Conservation (phyloP, 2,113 vertebrate species). For the Haemorhous mexicanus region DNA sequence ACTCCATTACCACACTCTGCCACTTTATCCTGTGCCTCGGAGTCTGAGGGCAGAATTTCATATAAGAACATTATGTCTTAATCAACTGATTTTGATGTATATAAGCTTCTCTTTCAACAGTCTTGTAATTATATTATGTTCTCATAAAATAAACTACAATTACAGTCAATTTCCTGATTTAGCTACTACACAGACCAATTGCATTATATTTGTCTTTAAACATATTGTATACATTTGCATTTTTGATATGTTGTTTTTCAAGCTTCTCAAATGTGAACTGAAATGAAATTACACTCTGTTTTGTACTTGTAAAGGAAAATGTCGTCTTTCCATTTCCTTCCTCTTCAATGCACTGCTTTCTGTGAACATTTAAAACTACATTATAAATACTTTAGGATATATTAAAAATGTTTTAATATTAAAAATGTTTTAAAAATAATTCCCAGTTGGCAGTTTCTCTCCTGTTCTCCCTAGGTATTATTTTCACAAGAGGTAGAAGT, state of each 20-base stretch:
- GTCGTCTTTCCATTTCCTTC: not conserved
- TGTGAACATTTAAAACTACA: not conserved
- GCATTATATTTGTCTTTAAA: constrained; percentile 26
- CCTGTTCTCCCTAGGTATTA: not conserved
- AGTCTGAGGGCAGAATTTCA: not conserved
- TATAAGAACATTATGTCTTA: not conserved
- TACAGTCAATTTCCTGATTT: constrained; percentile 44
- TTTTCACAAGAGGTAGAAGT: not conserved
- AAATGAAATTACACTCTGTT: not conserved
- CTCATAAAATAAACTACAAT: constrained; percentile 27
- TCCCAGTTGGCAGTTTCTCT: not conserved
- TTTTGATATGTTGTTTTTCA: not conserved
- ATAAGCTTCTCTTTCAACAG: constrained; percentile 25
- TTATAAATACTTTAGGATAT: not conserved
- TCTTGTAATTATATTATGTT: constrained; percentile 30
- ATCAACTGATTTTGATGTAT: constrained; percentile 28
- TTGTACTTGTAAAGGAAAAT: not conserved
- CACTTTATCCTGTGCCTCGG: not conserved
- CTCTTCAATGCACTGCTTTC: not conserved
- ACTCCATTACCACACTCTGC: not conserved
- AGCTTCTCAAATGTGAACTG: not conserved
- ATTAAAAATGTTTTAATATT: not conserved
- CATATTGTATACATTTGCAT: constrained; percentile 23
- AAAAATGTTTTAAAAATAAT: not conserved
- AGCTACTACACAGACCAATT: not conserved